Evolutionary conservation across 2,888 invertebrate genomes (phyloP), one percentile per base, ranked within the genome.

Genomic region (Idaea biselata): DNA sequence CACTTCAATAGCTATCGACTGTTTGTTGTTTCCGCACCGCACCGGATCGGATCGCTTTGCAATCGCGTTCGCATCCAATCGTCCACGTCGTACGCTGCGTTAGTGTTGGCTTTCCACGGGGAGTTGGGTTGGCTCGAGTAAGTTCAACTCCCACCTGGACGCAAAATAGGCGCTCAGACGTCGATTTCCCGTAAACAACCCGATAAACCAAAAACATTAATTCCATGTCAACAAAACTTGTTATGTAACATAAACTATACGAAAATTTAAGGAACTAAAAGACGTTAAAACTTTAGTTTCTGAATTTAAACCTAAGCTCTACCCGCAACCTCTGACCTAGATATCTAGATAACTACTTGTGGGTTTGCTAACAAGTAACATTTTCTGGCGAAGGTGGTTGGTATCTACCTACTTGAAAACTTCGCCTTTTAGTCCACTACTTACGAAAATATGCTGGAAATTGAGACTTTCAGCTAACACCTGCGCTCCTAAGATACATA

Each of bases 261-360:
- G 6, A 44, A 44, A 44, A 7, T 44, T 44, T 44, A 44, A 44
- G 44, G 11, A 44, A 44, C 44, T 44, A 44, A 44, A 44, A 44
- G 44, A 44, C 44, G 44, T 44, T 44, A 2, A 44, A 44, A 44
- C 14, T 44, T 44, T 44, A 44, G 44, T 44, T 44, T 44, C 44
- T 44, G 44, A 44, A 8, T 44, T 44, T 44, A 44, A 44, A 44
- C 44, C 44, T 44, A 44, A 44, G 44, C 44, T 44, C 44, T 44
- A 44, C 44, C 44, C 44, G 44, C 44, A 44, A 44, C 44, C 44
- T 44, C 44, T 44, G 44, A 44, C 44, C 44, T 44, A 44, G 44
- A 44, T 44, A 44, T 44, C 44, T 44, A 44, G 44, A 44, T 44
- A 44, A 44, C 44, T 44, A 44, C 44, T 44, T 44, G 44, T 44